A percentile compares a stretch with the other conserved stretches of the same genome.
phyloP scores from a whole-genome alignment of 2,113 vertebrate genomes.

The Nothoprocta perdicaria region DNA sequence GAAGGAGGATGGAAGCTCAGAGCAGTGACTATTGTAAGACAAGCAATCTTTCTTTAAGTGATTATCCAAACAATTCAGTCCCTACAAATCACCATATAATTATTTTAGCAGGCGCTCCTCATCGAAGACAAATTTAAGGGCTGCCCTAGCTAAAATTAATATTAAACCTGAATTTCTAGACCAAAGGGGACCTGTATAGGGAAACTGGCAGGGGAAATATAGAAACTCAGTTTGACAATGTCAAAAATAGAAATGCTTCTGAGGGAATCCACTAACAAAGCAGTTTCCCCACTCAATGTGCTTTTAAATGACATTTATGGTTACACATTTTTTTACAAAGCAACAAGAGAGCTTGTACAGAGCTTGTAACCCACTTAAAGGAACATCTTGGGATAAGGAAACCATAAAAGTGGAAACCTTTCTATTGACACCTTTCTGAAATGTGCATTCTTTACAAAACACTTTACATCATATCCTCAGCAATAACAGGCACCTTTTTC shows the following conservation, averaged over 20 bases:
- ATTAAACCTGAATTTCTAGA: not conserved
- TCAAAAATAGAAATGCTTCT: not conserved
- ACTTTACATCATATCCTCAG: not conserved
- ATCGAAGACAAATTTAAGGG: not conserved
- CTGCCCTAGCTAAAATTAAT: not conserved
- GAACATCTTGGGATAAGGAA: not conserved
- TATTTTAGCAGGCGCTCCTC: not conserved
- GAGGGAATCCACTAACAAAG: not conserved
- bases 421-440: not conserved
- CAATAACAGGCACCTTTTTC: not conserved
- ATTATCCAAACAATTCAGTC: not conserved
- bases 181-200: not conserved
- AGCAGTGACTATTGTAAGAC: not conserved
- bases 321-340: not conserved
- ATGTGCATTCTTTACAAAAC: not conserved
- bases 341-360: not conserved
- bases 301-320: not conserved
- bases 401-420: not conserved
- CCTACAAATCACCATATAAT: not conserved
- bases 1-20: not conserved
- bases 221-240: not conserved
- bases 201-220: accelerated
- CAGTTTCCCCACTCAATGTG: not conserved
- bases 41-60: not conserved
- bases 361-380: not conserved